Evolutionary conservation across 2,113 vertebrate species (phyloP), one percentile per base, ranked within the genome.

Genomic region (Ginglymostoma cirratum): DNA sequence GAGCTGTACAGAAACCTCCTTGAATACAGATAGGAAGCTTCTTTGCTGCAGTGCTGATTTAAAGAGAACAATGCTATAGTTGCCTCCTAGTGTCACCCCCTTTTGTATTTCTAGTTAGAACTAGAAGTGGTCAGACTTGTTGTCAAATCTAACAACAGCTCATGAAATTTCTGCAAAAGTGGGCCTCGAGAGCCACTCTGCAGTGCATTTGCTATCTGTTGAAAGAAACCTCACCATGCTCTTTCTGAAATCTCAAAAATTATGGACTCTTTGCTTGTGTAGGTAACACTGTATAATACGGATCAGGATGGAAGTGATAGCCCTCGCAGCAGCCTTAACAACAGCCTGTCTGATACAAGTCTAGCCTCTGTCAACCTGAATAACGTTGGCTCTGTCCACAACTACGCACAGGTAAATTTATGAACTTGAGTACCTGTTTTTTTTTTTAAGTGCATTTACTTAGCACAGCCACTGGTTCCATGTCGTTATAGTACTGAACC

Each of bases 291-390:
- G 97, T 99, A 98, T 97, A 99, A 98, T 97, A 97, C 98, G 96
- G 98, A 98, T 97, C 98, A 99, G 97, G 98, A 99, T 96, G 98
- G 98, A 96, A 99, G 98, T 96, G 98, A 99, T 97, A 99, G 98
- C 96, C 98, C 98, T 96, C 98, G 98, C 96, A 99, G 98, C 98
- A 99, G 98, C 98, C 98, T 99, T 98, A 99, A 99, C 98, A 99
- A 99, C 98, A 99, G 98, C 98, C 98, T 99, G 97, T 99, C 98
- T 96, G 98, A 99, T 97, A 98, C 99, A 98, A 99, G 98, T 97
- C 98, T 99, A 97, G 98, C 98, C 24, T 99, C 98, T 42, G 98
- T 99, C 97, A 99, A 98, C 97, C 98, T 98, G 97, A 99, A 99
- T 98, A 99, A 98, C 96, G 98, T 98, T 97, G 98, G 98, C 97